Base-by-base conservation (phyloP, 2,888 invertebrate genomes). In the Thumatha senex region DNA sequence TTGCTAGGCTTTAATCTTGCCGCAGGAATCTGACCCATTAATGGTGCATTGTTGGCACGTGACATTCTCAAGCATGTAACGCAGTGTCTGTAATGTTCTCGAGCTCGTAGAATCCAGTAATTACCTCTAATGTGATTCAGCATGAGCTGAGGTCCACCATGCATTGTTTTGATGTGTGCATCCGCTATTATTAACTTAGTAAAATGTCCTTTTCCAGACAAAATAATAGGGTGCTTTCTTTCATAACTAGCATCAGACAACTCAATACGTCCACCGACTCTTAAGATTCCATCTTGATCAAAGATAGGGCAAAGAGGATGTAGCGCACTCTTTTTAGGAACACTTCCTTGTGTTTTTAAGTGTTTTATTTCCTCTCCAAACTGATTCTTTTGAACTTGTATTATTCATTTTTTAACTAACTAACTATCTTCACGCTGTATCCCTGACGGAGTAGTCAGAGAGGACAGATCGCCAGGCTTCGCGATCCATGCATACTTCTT, bases 161-260 rank as follows among this genome's bases (percentile, higher is more conserved):
- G 42, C 7, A 43, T 7, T 8, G 33, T 33, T 12, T 11, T 35
- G n/a, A 7, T 24, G 7, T 40, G 31, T 29, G 35, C 40, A 12
- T 43, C 40, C 1, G 18, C 9, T 15, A 36, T 44, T 45, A 44
- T 18, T 10, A 48, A 15, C 14, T 40, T 36, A 24, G 47, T 47
- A 13, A 47, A 11, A 29, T 41, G 30, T 24, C 35, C 24, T 12
- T 43, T 14, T 5, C 15, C 13, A 33, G 42, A 34, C 8, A 43
- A 7, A 43, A 43, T 43, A 9, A 15, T 7, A 0, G 42, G 42
- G 11, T 47, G 47, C 10, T 40, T 47, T 35, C 3, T 47, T 14
- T 35, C 29, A 41, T 35, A 35, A 10, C 8, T 9, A 0, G 11
- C 11, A 11, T 35, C 29, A 1, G 47, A 34, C 5, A 40, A 2